Conservation (phyloP, 2,797 vertebrate species). For the Microhierax caerulescens region DNA sequence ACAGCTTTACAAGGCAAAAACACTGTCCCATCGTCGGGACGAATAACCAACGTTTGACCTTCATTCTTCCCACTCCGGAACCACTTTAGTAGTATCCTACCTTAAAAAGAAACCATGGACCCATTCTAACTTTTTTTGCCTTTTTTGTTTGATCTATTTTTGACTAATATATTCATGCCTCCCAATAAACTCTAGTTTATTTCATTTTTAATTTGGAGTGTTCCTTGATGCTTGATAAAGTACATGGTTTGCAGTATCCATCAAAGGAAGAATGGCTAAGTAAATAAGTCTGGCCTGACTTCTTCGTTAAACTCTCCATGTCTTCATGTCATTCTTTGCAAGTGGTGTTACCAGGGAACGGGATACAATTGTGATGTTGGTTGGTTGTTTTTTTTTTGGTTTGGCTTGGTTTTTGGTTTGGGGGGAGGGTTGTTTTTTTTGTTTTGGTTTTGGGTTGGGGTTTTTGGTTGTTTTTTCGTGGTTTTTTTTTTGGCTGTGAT, state of each 20-base stretch:
- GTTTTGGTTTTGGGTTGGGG: no score
- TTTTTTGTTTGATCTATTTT: background rate
- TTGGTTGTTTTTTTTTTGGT: no score
- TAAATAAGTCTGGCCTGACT: background rate
- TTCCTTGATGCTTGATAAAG: background rate
- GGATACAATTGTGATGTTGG: background rate
- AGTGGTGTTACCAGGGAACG: background rate
- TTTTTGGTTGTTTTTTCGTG: no score
- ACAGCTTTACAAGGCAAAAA: constrained; percentile 4
- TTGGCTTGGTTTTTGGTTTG: no score
- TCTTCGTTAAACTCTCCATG: background rate
- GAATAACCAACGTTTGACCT: background rate
- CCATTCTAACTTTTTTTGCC: background rate
- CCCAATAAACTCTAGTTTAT: background rate
- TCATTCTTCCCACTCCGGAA: background rate
- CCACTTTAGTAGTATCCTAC: background rate
- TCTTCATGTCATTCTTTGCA: background rate
- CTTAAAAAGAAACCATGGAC: background rate
- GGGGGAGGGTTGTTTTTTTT: no score
- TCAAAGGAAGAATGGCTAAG: background rate
- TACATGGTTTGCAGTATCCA: background rate
- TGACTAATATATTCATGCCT: background rate
- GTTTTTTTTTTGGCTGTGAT: background rate
- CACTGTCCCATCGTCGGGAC: background rate
- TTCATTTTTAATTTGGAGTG: background rate